Percentiles rank a stretch among this genome's conserved stretches.
phyloP scores from a whole-genome alignment of 2,797 vertebrate species.

The Enteromius mattozi region DNA sequence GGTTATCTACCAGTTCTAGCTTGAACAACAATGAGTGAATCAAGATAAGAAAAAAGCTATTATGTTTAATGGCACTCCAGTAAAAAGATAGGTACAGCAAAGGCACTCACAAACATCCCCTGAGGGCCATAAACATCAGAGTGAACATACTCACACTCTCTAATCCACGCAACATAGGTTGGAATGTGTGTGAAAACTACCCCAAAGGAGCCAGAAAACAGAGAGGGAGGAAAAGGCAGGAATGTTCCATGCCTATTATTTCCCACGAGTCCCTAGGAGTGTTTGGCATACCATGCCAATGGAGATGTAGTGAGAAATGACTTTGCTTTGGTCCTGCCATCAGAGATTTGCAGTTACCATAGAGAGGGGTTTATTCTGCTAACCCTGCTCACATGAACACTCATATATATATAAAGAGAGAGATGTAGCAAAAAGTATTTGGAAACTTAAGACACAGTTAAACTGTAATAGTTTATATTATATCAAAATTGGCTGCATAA shows the following conservation, averaged over 20 bases:
- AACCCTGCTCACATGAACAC: constrained; percentile 12
- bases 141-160: constrained; percentile 34
- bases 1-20: neutral
- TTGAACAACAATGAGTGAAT: constrained; percentile 28
- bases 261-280: constrained; percentile 62
- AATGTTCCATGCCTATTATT: constrained; percentile 68
- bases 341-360: constrained; percentile 36
- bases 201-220: constrained; percentile 62
- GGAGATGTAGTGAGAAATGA: constrained; percentile 35
- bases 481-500: neutral
- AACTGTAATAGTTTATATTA: neutral
- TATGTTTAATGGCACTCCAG: constrained; percentile 13
- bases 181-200: constrained; percentile 65
- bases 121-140: constrained; percentile 39
- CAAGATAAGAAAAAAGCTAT: constrained; percentile 28
- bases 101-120: constrained; percentile 23
- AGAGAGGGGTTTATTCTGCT: neutral
- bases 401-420: neutral
- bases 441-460: neutral
- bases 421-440: neutral
- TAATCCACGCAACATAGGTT: constrained; percentile 54
- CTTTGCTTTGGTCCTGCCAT: constrained; percentile 31
- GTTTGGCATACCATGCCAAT: constrained; percentile 46
- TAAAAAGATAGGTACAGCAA: neutral
- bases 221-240: constrained; percentile 58